Evolutionary conservation across 2,113 vertebrate species (phyloP).

Genomic region (Engraulis encrasicolus): DNA sequence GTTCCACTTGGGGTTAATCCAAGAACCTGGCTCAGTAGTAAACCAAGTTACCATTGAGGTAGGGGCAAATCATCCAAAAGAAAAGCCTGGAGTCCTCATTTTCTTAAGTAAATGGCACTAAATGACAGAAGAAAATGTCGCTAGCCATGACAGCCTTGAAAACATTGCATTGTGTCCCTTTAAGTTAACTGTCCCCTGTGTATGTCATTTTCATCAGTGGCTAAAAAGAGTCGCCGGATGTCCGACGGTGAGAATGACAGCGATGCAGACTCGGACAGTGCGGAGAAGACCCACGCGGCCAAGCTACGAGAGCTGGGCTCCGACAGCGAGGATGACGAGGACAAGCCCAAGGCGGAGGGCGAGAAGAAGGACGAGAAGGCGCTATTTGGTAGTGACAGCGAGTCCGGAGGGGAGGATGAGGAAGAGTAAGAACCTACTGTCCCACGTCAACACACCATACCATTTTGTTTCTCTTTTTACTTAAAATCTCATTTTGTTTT

Average conservation of each 20-base stretch:
- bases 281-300: conserved; percentile 74
- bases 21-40: no score
- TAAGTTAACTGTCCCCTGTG: neutral
- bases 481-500: no score
- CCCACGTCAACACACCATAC: neutral
- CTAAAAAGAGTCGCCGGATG: conserved; percentile 85
- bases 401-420: conserved; percentile 87
- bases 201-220: conserved; percentile 57
- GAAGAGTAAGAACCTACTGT: conserved; percentile 85
- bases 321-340: conserved; percentile 88
- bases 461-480: no score
- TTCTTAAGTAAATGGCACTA: no score
- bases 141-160: no score
- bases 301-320: conserved; percentile 80
- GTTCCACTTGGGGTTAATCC: no score
- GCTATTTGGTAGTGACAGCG: conserved; percentile 95
- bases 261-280: conserved; percentile 69
- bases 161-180: no score
- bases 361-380: conserved; percentile 87
- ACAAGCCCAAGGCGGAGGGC: conserved; percentile 57
- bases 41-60: no score
- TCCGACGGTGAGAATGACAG: conserved; percentile 90
- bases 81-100: no score
- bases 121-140: no score
- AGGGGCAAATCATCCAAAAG: no score